Evolutionary conservation across 92 coral and sea anemone genomes (phyloP).

Genomic region (Porites cylindrica): DNA sequence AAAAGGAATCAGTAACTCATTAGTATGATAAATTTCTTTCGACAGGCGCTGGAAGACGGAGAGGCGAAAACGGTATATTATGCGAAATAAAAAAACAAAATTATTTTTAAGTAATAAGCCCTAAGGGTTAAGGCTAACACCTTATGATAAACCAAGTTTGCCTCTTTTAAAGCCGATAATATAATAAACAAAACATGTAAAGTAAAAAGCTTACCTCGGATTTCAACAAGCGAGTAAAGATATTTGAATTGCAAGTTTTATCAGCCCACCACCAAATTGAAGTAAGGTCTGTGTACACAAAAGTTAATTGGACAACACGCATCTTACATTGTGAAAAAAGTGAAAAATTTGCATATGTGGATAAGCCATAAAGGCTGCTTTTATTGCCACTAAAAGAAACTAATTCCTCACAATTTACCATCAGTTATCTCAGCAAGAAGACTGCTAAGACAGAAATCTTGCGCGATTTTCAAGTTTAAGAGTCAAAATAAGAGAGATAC

Average conservation of each 20-base stretch:
- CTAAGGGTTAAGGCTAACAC: no score
- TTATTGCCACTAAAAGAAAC: neutral
- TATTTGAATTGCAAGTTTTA: conserved; percentile 6
- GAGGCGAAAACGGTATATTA: no score
- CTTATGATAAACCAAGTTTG: no score
- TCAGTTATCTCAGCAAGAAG: neutral
- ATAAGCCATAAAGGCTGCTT: neutral
- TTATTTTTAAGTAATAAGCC: no score
- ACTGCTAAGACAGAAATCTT: neutral
- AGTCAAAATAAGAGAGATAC: no score
- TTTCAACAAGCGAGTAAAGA: conserved; percentile 5
- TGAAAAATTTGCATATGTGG: conserved; percentile 24
- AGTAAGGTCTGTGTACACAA: neutral
- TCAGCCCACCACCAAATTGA: neutral
- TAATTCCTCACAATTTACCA: neutral
- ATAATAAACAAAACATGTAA: neutral
- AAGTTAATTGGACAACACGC: conserved; percentile 2
- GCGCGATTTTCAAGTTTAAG: no score
- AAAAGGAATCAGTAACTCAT: neutral
- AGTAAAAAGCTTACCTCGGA: neutral
- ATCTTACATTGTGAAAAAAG: neutral
- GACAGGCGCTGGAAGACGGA: no score
- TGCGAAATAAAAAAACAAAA: no score
- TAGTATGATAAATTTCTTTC: no score
- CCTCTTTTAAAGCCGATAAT: neutral